Conservation (phyloP, 2,888 invertebrate genomes). For the Prenolepis imparis region DNA sequence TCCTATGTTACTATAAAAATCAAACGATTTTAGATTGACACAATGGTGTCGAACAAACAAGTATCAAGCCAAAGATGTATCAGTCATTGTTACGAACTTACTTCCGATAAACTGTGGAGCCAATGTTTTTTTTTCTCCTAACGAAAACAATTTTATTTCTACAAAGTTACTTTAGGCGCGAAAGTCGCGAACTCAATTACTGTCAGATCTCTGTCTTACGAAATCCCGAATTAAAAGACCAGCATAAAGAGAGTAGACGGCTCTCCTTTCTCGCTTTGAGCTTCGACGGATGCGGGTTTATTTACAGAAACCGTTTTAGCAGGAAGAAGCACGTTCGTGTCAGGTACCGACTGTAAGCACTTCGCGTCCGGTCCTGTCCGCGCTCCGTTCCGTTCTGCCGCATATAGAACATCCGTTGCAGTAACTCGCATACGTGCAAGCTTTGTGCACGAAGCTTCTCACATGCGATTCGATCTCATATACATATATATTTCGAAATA, state of each 20-base stretch:
- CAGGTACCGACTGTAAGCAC: slow-evolving; percentile 74
- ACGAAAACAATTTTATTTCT: neutral
- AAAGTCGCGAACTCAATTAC: neutral
- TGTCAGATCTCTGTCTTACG: neutral
- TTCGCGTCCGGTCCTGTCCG: slow-evolving; percentile 79
- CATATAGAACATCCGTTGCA: slow-evolving; percentile 83
- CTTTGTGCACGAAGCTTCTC: slow-evolving; percentile 25
- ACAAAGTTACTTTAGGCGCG: neutral
- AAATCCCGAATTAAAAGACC: slow-evolving; percentile 23
- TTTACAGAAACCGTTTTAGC: slow-evolving; percentile 76
- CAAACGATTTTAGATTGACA: neutral
- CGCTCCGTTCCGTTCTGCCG: slow-evolving; percentile 68
- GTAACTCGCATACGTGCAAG: slow-evolving; percentile 33
- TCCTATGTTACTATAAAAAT: neutral
- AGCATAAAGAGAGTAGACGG: neutral
- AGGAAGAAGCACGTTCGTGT: slow-evolving; percentile 69
- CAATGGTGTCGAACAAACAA: neutral
- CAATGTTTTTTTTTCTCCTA: neutral
- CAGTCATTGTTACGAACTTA: neutral
- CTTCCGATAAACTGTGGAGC: neutral
- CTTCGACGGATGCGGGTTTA: slow-evolving; percentile 72
- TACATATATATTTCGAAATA: too few species aligned
- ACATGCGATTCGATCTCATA: slow-evolving; percentile 11
- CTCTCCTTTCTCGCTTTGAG: slow-evolving; percentile 37
- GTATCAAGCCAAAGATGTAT: neutral